A percentile compares a stretch with the other conserved stretches of the same genome.
These are phyloP conservation scores for Clarias batrachus DNA, from an alignment of 2,113 vertebrate genomes.

Conservation along the genomic window DNA sequence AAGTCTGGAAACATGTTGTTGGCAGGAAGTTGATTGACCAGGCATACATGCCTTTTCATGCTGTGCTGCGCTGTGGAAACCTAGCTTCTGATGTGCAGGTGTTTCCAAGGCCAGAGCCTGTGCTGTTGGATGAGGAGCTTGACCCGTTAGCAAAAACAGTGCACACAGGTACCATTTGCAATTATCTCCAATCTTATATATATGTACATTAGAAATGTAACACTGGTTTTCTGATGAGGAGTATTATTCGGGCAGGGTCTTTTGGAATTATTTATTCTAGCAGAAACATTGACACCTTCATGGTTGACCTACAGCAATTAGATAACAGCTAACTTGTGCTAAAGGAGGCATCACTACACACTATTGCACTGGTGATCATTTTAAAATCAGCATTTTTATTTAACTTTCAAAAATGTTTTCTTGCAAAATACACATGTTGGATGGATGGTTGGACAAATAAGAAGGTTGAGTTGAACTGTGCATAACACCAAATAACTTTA, in stretches of 20 bases:
- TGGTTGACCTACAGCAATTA: not conserved
- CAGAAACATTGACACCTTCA: not conserved
- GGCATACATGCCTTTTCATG: constrained; percentile 94
- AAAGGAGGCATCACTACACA: too few relatives aligned
- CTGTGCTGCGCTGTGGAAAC: constrained; percentile 92
- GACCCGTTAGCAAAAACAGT: constrained; percentile 88
- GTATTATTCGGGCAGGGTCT: not conserved
- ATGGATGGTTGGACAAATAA: too few relatives aligned
- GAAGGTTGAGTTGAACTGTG: too few relatives aligned
- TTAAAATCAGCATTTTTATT: too few relatives aligned
- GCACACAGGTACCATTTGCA: constrained; percentile 79
- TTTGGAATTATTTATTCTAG: not conserved
- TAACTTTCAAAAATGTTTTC: too few relatives aligned
- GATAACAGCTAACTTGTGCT: too few relatives aligned
- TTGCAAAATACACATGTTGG: too few relatives aligned
- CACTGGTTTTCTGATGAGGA: not conserved
- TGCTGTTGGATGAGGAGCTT: constrained; percentile 91
- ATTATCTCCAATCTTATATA: not conserved
- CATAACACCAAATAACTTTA: too few relatives aligned
- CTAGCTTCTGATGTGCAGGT: constrained; percentile 94
- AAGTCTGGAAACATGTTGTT: constrained; percentile 19
- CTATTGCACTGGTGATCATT: too few relatives aligned
- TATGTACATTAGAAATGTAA: not conserved
- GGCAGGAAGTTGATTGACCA: constrained; percentile 91
- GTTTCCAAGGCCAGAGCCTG: constrained; percentile 93